phyloP scores from a whole-genome alignment of 2,113 vertebrate species.

The Oncorhynchus keta region DNA sequence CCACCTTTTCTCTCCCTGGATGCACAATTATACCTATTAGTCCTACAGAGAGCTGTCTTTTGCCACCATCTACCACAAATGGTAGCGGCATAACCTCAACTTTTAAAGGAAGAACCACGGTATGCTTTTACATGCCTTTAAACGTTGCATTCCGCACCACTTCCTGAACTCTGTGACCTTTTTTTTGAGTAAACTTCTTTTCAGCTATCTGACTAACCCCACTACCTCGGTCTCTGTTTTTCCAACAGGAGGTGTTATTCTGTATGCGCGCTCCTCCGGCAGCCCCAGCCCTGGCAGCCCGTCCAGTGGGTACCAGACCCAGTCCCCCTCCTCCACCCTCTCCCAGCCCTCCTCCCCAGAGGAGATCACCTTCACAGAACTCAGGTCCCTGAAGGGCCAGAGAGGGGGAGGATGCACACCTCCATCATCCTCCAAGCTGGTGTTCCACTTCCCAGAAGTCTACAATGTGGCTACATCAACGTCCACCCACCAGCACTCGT shows the following conservation, averaged over 20 bases:
- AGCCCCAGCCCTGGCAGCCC: conserved; percentile 78
- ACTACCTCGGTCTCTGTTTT: not conserved
- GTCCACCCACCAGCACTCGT: conserved; percentile 59
- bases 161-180: no score
- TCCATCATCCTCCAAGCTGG: conserved; percentile 67
- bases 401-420: conserved; percentile 42
- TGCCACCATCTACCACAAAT: not conserved
- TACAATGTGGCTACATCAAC: conserved; percentile 51
- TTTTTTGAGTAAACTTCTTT: not conserved
- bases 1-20: conserved; percentile 43
- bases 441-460: conserved; percentile 79
- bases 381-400: conserved; percentile 54
- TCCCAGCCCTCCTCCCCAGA: conserved; percentile 81
- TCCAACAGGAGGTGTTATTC: conserved; percentile 69
- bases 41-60: conserved; percentile 5
- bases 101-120: no score
- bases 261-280: conserved; percentile 72
- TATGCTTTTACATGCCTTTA: no score
- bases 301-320: conserved; percentile 79
- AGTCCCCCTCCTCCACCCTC: conserved; percentile 74
- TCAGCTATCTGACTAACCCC: not conserved
- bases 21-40: conserved; percentile 39
- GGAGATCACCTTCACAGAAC: conserved; percentile 76
- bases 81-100: no score
- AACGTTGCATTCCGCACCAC: no score